These are phyloP conservation scores for Cecropterus lyciades DNA, from an alignment of 1,140 invertebrate species.

Conservation along the genomic window DNA sequence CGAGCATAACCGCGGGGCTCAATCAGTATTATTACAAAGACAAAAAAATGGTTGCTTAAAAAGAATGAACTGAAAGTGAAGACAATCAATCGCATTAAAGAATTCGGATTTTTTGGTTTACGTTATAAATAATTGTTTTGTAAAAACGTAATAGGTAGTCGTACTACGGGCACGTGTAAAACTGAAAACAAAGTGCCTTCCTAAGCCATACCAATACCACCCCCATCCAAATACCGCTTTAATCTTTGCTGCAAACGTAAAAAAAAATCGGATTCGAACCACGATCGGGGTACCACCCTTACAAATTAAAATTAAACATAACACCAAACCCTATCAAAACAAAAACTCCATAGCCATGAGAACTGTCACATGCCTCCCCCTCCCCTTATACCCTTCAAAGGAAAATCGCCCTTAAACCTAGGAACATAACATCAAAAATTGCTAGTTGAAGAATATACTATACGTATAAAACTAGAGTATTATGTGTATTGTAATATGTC, in stretches of 20 bases:
- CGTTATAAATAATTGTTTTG: too few relatives aligned
- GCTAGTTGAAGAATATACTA: not conserved
- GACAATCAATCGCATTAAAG: too few relatives aligned
- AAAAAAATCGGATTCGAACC: slow-evolving; percentile 23
- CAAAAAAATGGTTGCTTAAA: too few relatives aligned
- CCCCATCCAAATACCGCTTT: slow-evolving; percentile 12
- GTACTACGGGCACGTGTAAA: too few relatives aligned
- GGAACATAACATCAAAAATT: not conserved
- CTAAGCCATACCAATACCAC: not conserved
- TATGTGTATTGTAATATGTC: not conserved
- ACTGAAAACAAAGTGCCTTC: not conserved
- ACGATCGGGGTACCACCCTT: slow-evolving; percentile 5
- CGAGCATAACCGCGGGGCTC: too few relatives aligned
- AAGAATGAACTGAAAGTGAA: too few relatives aligned
- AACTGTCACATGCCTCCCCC: slow-evolving; percentile 4
- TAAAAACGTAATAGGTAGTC: too few relatives aligned
- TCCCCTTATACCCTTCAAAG: not conserved
- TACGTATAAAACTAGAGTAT: not conserved
- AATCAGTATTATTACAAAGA: too few relatives aligned
- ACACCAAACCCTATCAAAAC: slow-evolving; percentile 21
- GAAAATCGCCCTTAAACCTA: slow-evolving; percentile 2
- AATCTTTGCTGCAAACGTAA: slow-evolving; percentile 17
- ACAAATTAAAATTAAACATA: slow-evolving; percentile 32
- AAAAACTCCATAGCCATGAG: slow-evolving; percentile 24
- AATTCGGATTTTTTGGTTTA: too few relatives aligned